Conservation (phyloP, 2,888 invertebrate species). For the Drosophila vallismaia region DNA sequence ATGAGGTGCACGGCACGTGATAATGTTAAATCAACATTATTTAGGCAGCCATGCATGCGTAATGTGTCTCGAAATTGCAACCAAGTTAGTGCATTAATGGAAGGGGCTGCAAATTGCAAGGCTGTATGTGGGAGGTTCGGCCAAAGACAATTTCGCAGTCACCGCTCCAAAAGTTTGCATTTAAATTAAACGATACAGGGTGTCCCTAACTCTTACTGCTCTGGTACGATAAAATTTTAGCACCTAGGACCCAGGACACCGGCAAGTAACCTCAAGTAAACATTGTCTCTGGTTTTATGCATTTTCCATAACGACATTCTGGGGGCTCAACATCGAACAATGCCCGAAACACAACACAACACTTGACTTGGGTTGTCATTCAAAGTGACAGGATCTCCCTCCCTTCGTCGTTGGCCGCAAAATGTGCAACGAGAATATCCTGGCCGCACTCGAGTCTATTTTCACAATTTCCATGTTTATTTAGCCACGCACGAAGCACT, state of each 20-base stretch:
- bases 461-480: conserved; percentile 75
- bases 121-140: conserved; percentile 2
- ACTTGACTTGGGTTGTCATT: conserved; percentile 79
- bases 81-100: conserved; percentile 24
- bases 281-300: conserved; percentile 72
- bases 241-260: conserved; percentile 38
- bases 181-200: conserved; percentile 68
- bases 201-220: conserved; percentile 8
- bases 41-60: conserved; percentile 82
- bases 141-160: conserved; percentile 68
- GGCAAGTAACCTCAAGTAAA: conserved; percentile 40
- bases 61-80: conserved; percentile 76
- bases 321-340: conserved; percentile 51
- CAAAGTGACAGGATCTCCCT: conserved; percentile 65
- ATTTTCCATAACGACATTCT: conserved; percentile 70
- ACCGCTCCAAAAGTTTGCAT: conserved; percentile 67
- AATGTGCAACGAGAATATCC: conserved; percentile 63
- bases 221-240: conserved; percentile 71
- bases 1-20: conserved; percentile 55
- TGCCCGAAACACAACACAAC: conserved; percentile 44
- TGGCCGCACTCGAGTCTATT: conserved; percentile 57
- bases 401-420: conserved; percentile 49
- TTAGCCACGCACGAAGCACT: conserved; percentile 65
- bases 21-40: conserved; percentile 83
- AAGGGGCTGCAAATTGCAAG: conserved; percentile 21